These are phyloP conservation scores for Watsonalla cultraria DNA, from an alignment of 2,888 invertebrate genomes.

Conservation along the genomic window DNA sequence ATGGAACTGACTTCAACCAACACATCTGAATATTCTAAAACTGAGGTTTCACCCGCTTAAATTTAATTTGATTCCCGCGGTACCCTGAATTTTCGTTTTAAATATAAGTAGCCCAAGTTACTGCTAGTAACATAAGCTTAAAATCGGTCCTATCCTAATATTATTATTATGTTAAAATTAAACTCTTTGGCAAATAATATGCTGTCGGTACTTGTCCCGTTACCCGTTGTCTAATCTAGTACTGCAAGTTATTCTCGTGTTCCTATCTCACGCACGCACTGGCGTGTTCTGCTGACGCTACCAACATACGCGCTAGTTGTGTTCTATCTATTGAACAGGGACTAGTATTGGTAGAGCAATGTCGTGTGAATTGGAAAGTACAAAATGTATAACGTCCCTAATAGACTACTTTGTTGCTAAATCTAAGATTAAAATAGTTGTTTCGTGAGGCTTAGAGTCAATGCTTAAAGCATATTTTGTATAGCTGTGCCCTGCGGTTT, in stretches of 20 bases:
- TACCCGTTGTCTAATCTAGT: conserved; percentile 31
- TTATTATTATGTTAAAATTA: too few relatives aligned
- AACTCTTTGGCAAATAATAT: too few relatives aligned
- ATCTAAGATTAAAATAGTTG: background rate
- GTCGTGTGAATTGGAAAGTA: background rate
- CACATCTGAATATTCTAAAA: too few relatives aligned
- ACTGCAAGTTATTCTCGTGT: conserved; percentile 38
- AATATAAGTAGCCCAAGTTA: too few relatives aligned
- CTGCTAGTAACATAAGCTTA: too few relatives aligned
- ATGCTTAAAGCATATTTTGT: background rate
- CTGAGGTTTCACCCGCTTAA: too few relatives aligned
- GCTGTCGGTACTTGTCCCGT: conserved; percentile 22
- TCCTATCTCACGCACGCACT: conserved; percentile 37
- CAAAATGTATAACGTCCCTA: background rate
- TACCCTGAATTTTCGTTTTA: too few relatives aligned
- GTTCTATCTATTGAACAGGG: conserved; percentile 14
- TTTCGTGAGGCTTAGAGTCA: background rate
- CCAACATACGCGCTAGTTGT: conserved; percentile 30
- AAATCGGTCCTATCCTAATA: too few relatives aligned
- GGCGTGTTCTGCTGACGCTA: conserved; percentile 33
- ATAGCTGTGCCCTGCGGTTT: too few relatives aligned
- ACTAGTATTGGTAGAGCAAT: conserved; percentile 6
- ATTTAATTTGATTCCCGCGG: too few relatives aligned
- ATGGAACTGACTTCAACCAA: too few relatives aligned
- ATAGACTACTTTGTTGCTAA: background rate